Evolutionary conservation across 2,888 invertebrate species (phyloP), one percentile per base, ranked within the genome.

Genomic region (Cordilura impudica): DNA sequence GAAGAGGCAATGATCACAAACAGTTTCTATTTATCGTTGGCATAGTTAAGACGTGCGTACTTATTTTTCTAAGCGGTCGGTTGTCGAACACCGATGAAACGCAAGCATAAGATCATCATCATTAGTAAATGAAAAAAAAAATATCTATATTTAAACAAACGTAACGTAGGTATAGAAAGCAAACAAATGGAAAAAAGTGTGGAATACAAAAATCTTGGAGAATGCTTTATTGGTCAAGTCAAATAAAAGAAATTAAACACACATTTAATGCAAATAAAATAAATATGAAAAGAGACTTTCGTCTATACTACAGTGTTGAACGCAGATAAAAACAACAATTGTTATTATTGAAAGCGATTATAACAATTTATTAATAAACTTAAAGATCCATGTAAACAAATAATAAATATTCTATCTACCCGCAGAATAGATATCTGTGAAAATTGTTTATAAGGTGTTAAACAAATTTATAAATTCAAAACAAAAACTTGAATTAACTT

Each of bases 21-120:
- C 71, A 79, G 78, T 79, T 75, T 71, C 43, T 61, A 35, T 56
- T 66, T 18, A 61, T 16, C 61, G 29, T 43, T 61, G 26, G 18
- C 26, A 53, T 7, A 12, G 19, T 47, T 4, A 53, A 29, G 35
- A 53, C 58, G 73, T 73, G 6, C 58, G 2, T 10, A 35, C 10
- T 21, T 35, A 12, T 43, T 54, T 26, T 19, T 10, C 10, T 56
- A 35, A 16, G 58, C 23, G 66, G 16, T 71, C 45, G 65, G 1
- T 70, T 51, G 58, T 23, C 21, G 45, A 56, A 51, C n/a, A 43
- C 18, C 49, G 29, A 63, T 63, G 61, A 31, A 63, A 31, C 21
- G 43, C 45, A 54, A 39, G 66, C 29, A 49, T 18, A 39, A 23
- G 21, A 72, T 72, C 61, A 60, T 51, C n/a, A 54, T 67, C 53